phyloP scores from a whole-genome alignment of 2,113 vertebrate species.

The Poecile atricapillus region DNA sequence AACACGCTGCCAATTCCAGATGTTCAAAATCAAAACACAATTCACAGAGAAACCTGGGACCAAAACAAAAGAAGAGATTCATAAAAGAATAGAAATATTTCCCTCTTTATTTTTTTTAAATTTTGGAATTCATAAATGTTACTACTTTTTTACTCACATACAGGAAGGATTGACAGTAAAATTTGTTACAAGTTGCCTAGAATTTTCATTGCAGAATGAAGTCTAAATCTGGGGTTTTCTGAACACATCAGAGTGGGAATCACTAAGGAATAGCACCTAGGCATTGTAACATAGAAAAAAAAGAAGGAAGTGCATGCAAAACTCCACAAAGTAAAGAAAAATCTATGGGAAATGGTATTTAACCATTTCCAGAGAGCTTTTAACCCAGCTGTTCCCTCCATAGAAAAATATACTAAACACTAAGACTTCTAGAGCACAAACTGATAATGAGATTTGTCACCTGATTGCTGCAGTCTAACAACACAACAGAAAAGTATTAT shows the following conservation, averaged over 20 bases:
- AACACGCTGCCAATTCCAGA: accelerated
- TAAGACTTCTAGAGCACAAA: neutral
- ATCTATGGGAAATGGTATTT: neutral
- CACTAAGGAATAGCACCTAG: neutral
- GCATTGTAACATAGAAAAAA: neutral
- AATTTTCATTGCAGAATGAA: neutral
- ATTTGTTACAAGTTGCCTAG: neutral
- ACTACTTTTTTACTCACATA: neutral
- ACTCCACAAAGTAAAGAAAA: neutral
- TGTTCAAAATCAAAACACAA: neutral
- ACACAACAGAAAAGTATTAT: neutral
- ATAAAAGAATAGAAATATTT: neutral
- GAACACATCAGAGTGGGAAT: neutral
- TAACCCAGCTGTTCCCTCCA: neutral
- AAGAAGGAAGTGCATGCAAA: neutral
- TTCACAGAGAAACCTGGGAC: neutral
- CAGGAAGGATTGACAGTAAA: neutral
- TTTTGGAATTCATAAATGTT: neutral
- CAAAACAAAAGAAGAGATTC: neutral
- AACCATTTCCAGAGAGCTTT: neutral
- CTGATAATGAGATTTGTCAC: neutral
- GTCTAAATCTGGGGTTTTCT: neutral
- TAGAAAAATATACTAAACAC: neutral
- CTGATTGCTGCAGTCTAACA: neutral
- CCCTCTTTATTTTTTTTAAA: neutral